Conservation (phyloP, 1,140 invertebrate species). For the Saccostrea cuccullata region DNA sequence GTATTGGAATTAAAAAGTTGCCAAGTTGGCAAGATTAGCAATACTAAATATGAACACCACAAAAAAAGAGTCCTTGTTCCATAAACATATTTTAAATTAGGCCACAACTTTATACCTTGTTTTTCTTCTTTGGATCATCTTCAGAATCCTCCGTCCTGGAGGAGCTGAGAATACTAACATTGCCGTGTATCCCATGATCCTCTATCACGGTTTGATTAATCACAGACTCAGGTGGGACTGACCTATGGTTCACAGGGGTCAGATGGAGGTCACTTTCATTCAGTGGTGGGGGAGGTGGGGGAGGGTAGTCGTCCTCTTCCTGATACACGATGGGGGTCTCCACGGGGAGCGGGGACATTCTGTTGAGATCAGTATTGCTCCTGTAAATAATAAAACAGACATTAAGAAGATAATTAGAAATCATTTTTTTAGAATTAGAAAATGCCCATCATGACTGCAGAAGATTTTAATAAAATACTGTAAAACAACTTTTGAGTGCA, state of each 20-base stretch:
- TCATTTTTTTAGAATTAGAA: no score
- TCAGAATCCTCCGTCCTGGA: conserved; percentile 64
- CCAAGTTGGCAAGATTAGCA: no score
- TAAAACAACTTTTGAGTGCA: no score
- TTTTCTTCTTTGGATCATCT: conserved; percentile 66
- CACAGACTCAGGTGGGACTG: conserved; percentile 42
- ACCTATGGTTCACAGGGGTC: conserved; percentile 43
- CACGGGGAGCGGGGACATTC: not conserved
- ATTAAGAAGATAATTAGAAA: no score
- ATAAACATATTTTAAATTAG: no score
- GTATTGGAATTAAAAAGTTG: no score
- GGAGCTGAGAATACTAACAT: conserved; percentile 66
- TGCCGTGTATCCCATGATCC: conserved; percentile 57
- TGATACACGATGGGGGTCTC: conserved; percentile 12
- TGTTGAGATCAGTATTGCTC: conserved; percentile 17
- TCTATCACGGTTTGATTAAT: conserved; percentile 39
- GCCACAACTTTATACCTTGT: conserved; percentile 60
- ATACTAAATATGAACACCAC: no score
- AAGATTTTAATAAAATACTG: no score
- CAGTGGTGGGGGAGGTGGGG: conserved; percentile 68
- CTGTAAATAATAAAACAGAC: not conserved
- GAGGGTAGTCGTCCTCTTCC: conserved; percentile 60
- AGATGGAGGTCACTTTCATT: conserved; percentile 50
- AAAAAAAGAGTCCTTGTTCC: no score
- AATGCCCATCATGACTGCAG: no score